Percentiles rank a stretch among this genome's conserved stretches.
Evolutionary conservation across 2,113 vertebrate species (phyloP).

Genomic region (Etia nguti): DNA sequence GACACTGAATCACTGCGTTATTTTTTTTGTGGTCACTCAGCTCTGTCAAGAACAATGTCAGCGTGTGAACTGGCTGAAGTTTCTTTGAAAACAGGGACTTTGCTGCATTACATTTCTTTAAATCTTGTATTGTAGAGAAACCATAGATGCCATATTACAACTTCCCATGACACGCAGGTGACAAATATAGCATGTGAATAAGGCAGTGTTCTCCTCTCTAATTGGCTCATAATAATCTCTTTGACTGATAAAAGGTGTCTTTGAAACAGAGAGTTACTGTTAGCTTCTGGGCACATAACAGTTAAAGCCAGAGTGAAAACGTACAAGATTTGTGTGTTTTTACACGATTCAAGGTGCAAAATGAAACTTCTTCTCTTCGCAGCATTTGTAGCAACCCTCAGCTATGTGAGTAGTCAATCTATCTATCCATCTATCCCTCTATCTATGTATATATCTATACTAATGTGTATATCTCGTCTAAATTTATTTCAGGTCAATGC

Average conservation of each 20-base stretch:
- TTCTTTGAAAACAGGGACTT: not conserved
- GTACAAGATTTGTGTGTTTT: not conserved
- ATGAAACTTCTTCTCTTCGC: conserved; percentile 56
- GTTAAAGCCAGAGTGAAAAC: not conserved
- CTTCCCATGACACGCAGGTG: conserved; percentile 35
- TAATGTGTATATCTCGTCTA: not conserved
- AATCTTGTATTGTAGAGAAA: not conserved
- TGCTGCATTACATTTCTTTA: not conserved
- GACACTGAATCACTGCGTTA: conserved; percentile 39
- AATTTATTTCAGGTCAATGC: conserved; percentile 45
- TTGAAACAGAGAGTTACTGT: not conserved
- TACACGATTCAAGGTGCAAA: not conserved
- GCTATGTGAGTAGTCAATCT: conserved; percentile 43
- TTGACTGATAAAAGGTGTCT: conserved; percentile 41
- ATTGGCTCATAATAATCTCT: conserved; percentile 56
- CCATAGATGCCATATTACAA: conserved; percentile 14
- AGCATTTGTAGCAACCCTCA: conserved; percentile 22
- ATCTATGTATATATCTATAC: not conserved
- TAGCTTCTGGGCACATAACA: not conserved
- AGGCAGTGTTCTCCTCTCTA: conserved; percentile 26
- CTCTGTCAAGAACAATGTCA: conserved; percentile 16
- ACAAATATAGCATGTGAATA: conserved; percentile 36
- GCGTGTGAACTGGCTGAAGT: not conserved
- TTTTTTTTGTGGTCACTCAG: conserved; percentile 32
- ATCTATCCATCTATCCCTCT: not conserved